Percentiles rank a stretch among this genome's conserved stretches.
Evolutionary conservation across 2,113 vertebrate species (phyloP).

Genomic region (Brachyhypopomus occidentalis): DNA sequence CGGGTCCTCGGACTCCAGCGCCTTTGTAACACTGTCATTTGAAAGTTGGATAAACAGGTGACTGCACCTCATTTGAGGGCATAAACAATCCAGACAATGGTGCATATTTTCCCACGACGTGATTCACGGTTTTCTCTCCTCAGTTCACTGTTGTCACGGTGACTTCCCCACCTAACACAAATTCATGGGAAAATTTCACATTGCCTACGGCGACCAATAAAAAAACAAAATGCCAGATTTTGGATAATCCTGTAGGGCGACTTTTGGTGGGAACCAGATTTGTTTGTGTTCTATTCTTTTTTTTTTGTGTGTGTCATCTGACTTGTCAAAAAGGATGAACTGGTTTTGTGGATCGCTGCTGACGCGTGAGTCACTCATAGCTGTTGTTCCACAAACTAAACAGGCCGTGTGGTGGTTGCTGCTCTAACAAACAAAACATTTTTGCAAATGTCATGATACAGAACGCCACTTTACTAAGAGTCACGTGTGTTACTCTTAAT

Average conservation of each 20-base stretch:
- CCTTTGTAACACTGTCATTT: slow-evolving; percentile 2
- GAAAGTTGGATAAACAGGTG: slow-evolving; percentile 11
- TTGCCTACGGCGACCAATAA: slow-evolving; percentile 58
- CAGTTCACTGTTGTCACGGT: slow-evolving; percentile 63
- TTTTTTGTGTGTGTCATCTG: slow-evolving; percentile 30
- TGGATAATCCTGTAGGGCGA: slow-evolving; percentile 53
- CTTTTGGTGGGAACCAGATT: slow-evolving; percentile 63
- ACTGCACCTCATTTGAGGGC: slow-evolving; percentile 27
- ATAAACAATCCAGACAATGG: slow-evolving; percentile 63
- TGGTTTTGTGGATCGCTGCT: slow-evolving; percentile 36
- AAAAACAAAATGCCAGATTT: slow-evolving; percentile 61
- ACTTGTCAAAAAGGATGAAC: slow-evolving; percentile 26
- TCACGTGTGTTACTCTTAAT: too few relatives aligned
- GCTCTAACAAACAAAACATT: slow-evolving; percentile 40
- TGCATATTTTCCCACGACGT: slow-evolving; percentile 67
- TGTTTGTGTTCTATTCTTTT: slow-evolving; percentile 51
- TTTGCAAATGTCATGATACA: slow-evolving; percentile 41
- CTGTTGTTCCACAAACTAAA: slow-evolving; percentile 41
- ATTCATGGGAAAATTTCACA: slow-evolving; percentile 70
- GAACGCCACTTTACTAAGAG: neutral
- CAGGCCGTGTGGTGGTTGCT: slow-evolving; percentile 31
- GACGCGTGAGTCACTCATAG: slow-evolving; percentile 38
- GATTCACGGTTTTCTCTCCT: slow-evolving; percentile 57
- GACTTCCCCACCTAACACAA: slow-evolving; percentile 60
- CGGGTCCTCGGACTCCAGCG: neutral